A percentile compares a stretch with the other conserved stretches of the same genome.
Conservation (phyloP, 2,797 vertebrate genomes). For the Lepilemur ruficaudatus region DNA sequence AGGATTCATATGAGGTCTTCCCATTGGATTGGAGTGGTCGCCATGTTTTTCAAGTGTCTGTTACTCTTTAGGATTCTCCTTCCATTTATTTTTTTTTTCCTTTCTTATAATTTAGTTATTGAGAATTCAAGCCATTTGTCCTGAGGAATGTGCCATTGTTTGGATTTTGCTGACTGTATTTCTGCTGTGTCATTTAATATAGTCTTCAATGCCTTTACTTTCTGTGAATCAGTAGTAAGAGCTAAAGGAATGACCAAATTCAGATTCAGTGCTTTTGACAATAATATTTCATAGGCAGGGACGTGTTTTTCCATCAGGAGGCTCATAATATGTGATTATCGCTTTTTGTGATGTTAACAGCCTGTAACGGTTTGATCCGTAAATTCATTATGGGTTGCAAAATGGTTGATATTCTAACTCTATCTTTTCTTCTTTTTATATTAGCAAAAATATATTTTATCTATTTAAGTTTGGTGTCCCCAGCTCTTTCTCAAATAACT, state of each 20-base stretch:
- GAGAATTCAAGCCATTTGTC: background rate
- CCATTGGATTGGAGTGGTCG: background rate
- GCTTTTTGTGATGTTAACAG: background rate
- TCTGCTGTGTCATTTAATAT: background rate
- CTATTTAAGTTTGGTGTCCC: background rate
- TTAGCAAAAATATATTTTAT: background rate
- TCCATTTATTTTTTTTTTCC: background rate
- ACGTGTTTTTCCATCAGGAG: background rate
- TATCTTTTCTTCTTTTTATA: background rate
- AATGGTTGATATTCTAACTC: background rate
- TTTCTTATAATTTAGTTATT: background rate
- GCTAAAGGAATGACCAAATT: background rate
- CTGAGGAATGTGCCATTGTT: background rate
- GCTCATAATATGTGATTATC: background rate
- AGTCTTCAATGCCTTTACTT: background rate
- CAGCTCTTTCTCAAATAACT: constrained; percentile 30
- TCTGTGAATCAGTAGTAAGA: background rate
- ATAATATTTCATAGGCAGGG: background rate
- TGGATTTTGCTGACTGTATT: background rate
- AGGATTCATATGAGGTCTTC: background rate
- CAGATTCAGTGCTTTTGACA: background rate
- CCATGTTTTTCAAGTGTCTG: background rate
- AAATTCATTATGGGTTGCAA: background rate
- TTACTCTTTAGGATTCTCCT: background rate
- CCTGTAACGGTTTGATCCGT: background rate